Percentiles rank a stretch among this genome's conserved stretches.
phyloP scores from a whole-genome alignment of 2,797 vertebrate genomes.

The Notolepis coatsorum region DNA sequence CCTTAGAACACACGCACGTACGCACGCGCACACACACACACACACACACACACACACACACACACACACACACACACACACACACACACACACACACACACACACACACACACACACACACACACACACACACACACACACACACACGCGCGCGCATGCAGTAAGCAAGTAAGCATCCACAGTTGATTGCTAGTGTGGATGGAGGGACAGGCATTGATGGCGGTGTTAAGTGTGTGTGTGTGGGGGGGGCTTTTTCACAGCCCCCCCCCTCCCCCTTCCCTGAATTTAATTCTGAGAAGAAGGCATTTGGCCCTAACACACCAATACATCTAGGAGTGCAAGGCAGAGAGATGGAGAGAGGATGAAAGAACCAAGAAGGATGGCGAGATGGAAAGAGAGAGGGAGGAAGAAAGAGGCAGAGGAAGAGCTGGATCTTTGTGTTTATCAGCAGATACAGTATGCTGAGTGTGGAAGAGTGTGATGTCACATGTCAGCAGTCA shows the following conservation, averaged over 20 bases:
- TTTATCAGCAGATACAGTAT: background rate
- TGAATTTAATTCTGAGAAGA: conserved; percentile 13
- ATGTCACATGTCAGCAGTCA: background rate
- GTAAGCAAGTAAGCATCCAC: background rate
- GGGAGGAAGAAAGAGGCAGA: background rate
- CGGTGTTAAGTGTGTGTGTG: conserved; percentile 1
- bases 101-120: background rate
- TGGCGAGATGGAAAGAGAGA: too few species aligned
- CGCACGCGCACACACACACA: background rate
- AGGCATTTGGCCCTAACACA: conserved; percentile 21
- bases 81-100: background rate
- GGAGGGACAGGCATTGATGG: too few species aligned
- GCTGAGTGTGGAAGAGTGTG: background rate
- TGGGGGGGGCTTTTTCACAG: conserved; percentile 4
- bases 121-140: background rate
- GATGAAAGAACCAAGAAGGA: background rate
- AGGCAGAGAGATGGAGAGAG: background rate
- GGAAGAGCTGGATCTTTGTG: background rate
- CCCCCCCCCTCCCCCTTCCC: background rate
- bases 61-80: background rate
- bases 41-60: background rate
- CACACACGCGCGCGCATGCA: background rate
- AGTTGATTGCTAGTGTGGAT: background rate
- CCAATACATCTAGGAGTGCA: conserved; percentile 18
- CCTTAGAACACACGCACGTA: too few species aligned